phyloP scores from a whole-genome alignment of 2,888 invertebrate genomes.

The Strigamia maritima region DNA sequence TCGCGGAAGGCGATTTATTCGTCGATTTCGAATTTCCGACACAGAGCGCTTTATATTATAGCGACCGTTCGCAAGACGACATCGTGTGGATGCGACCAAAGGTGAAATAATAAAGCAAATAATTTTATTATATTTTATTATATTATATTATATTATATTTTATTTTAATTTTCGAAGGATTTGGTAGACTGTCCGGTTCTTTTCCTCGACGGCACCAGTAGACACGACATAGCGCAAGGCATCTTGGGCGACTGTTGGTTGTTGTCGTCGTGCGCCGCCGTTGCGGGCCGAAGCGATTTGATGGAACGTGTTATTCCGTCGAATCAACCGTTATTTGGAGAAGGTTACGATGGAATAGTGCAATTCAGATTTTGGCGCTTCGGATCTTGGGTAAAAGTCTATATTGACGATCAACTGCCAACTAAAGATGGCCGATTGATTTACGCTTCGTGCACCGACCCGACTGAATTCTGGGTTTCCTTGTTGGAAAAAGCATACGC shows the following conservation, averaged over 20 bases:
- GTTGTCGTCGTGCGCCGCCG: slow-evolving; percentile 54
- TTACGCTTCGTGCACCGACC: slow-evolving; percentile 51
- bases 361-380: slow-evolving; percentile 54
- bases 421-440: slow-evolving; percentile 50
- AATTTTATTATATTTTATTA: neutral
- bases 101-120: slow-evolving; percentile 46
- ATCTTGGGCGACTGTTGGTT: slow-evolving; percentile 56
- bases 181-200: slow-evolving; percentile 53
- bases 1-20: slow-evolving; percentile 50
- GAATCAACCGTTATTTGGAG: slow-evolving; percentile 50
- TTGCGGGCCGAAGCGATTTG: slow-evolving; percentile 51
- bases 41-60: slow-evolving; percentile 52
- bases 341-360: slow-evolving; percentile 51
- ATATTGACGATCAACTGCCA: slow-evolving; percentile 53
- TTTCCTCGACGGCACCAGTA: slow-evolving; percentile 55
- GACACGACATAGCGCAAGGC: slow-evolving; percentile 57
- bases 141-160: no score
- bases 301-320: slow-evolving; percentile 52
- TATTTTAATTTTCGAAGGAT: slow-evolving; percentile 49
- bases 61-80: slow-evolving; percentile 46
- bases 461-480: slow-evolving; percentile 54
- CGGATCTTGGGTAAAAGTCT: slow-evolving; percentile 53
- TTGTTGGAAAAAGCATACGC: slow-evolving; percentile 55
- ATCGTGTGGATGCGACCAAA: slow-evolving; percentile 55
- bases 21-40: slow-evolving; percentile 55